Conservation (phyloP, 2,113 vertebrate species). For the Crocuta crocuta region DNA sequence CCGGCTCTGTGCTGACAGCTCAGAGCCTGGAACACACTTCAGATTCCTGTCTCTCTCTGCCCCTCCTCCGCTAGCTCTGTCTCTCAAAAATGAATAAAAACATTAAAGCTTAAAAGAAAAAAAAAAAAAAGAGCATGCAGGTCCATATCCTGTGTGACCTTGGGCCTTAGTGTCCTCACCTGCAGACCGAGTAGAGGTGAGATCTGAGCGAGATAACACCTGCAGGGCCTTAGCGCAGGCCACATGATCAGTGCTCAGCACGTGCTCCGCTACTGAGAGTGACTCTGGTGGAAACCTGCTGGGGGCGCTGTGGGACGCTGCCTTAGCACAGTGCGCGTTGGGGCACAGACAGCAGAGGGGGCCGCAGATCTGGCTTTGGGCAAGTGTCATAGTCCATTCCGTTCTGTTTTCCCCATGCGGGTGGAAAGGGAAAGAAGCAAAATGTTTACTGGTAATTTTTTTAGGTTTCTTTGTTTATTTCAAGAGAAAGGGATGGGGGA, state of each 20-base stretch:
- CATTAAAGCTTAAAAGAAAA: too few relatives aligned
- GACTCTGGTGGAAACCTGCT: not conserved
- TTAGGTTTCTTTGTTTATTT: too few relatives aligned
- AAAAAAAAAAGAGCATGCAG: not conserved
- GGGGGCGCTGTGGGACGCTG: fast-evolving
- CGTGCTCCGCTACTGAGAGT: not conserved
- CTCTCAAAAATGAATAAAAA: too few relatives aligned
- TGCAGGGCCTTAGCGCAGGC: not conserved
- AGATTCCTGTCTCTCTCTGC: too few relatives aligned
- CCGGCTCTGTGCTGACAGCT: too few relatives aligned
- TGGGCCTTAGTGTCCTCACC: not conserved
- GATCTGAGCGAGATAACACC: not conserved
- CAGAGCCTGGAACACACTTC: too few relatives aligned
- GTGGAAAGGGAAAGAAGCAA: not conserved
- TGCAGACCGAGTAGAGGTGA: not conserved
- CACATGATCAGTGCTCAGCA: fast-evolving
- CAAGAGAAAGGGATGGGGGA: too few relatives aligned
- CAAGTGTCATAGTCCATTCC: too few relatives aligned
- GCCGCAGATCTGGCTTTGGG: fast-evolving
- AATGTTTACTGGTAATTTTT: not conserved
- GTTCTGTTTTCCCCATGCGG: not conserved
- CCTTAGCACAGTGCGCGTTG: too few relatives aligned
- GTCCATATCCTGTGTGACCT: not conserved
- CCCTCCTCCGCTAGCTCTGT: too few relatives aligned
- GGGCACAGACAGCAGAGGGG: not conserved